Base-by-base conservation (phyloP, 2,113 vertebrate species). In the Elgaria multicarinata region DNA sequence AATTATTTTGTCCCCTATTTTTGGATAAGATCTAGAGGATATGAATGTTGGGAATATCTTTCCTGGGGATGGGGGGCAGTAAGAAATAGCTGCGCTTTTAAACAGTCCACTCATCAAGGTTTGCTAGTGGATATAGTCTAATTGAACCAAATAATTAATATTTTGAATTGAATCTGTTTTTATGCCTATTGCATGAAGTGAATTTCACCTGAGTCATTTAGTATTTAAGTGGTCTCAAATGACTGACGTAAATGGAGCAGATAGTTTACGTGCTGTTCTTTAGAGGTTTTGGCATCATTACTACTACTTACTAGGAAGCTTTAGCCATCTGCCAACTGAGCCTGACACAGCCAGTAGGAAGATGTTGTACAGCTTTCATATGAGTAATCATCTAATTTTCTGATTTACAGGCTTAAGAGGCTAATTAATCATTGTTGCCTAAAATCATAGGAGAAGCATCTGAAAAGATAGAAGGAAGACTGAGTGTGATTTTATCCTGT, bases 391-490 rank as follows among this genome's bases (percentile, higher is more conserved):
- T 90, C 76, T 93, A 14, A 0, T 28, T 88, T 91, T 82, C 66
- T 94, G 7, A 94, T 90, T 89, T 88, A 18, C 88, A 94, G 93
- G 89, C 6, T 85, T 90, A 91, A 84, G 89, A 92, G 88, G 36
- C 67, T 55, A 89, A 69, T 71, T 55, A 89, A 69, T 71, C 80
- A 81, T 90, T 91, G 18, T 82, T 13, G 33, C 87, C 78, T 88
- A 74, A 75, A 85, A 78, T 53, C 9, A 39, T 74, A 22, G 82
- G 72, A 85, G 92, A n/a, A 93, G 87, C 87, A 86, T 86, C 39
- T 28, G 84, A 88, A 75, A 20, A 87, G 53, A 86, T 33, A 14
- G 6, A 87, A 84, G 87, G 46, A 87, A 88, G 6, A 9, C n/a
- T 84, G 36, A 86, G 72, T 91, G 90, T 91, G 74, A 83, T 94